Evolutionary conservation across 2,113 vertebrate species (phyloP).

Genomic region (Bubo scandiacus): DNA sequence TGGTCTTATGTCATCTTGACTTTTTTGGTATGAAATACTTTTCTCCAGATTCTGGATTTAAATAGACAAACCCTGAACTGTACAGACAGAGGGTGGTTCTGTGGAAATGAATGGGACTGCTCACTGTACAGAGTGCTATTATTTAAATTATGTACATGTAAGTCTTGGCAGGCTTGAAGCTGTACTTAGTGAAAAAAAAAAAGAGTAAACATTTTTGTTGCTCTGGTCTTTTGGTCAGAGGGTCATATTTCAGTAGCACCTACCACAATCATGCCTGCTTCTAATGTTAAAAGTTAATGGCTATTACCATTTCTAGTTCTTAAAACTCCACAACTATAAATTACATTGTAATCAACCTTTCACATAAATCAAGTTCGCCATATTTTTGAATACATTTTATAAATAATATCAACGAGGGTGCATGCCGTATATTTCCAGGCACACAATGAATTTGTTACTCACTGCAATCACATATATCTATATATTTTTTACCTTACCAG

Average conservation of each 20-base stretch:
- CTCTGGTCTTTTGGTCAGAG: background rate
- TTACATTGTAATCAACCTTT: constrained; percentile 42
- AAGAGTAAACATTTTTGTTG: background rate
- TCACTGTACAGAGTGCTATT: background rate
- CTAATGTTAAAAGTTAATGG: constrained; percentile 16
- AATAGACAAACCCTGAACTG: background rate
- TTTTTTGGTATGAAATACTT: background rate
- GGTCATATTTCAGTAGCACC: background rate
- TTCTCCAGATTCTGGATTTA: background rate
- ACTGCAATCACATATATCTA: background rate
- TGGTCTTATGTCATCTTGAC: background rate
- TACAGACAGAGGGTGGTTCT: background rate
- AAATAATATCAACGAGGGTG: background rate
- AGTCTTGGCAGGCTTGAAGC: background rate
- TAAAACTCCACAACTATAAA: constrained; percentile 36
- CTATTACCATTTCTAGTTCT: background rate
- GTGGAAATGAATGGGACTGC: background rate
- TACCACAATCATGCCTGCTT: background rate
- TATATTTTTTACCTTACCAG: background rate
- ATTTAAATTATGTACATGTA: background rate
- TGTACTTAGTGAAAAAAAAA: background rate
- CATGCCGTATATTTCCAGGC: background rate
- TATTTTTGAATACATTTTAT: constrained; percentile 2
- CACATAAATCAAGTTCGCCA: constrained; percentile 34
- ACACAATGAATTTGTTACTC: background rate